A percentile compares a stretch with the other conserved stretches of the same genome.
These are phyloP conservation scores for Hemitrygon akajei DNA, from an alignment of 2,797 vertebrate species.

Conservation along the genomic window DNA sequence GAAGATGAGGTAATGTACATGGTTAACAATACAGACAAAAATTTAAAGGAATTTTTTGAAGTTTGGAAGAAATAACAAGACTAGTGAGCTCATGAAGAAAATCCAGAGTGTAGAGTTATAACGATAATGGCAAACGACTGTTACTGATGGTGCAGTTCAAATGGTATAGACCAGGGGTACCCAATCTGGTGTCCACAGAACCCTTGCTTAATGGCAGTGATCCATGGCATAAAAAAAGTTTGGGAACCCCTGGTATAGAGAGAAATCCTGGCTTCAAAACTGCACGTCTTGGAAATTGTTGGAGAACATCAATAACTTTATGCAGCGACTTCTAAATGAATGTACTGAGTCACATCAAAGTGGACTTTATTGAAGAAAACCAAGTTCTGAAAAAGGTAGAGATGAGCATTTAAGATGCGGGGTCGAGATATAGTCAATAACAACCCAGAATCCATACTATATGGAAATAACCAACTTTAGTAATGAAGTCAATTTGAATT, in stretches of 20 bases:
- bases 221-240: no score
- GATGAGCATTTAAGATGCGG: background rate
- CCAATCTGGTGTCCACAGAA: no score
- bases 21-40: background rate
- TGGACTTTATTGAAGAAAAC: background rate
- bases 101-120: background rate
- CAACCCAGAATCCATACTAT: background rate
- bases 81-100: background rate
- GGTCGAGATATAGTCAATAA: background rate
- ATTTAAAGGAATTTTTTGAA: background rate
- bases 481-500: background rate
- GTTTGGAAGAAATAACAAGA: background rate
- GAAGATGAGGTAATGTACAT: background rate
- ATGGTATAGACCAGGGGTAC: background rate
- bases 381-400: background rate
- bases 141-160: background rate
- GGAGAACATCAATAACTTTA: no score
- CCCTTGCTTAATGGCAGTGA: no score
- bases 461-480: background rate
- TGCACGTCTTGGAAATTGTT: no score
- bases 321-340: no score
- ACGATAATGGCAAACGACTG: background rate
- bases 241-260: no score
- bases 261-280: no score
- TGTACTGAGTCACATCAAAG: background rate